Evolutionary conservation across 37 sponge, comb jelly and placozoan genomes (phyloP), one percentile per base, ranked within the genome.

Genomic region (Hexactinellida sp.): DNA sequence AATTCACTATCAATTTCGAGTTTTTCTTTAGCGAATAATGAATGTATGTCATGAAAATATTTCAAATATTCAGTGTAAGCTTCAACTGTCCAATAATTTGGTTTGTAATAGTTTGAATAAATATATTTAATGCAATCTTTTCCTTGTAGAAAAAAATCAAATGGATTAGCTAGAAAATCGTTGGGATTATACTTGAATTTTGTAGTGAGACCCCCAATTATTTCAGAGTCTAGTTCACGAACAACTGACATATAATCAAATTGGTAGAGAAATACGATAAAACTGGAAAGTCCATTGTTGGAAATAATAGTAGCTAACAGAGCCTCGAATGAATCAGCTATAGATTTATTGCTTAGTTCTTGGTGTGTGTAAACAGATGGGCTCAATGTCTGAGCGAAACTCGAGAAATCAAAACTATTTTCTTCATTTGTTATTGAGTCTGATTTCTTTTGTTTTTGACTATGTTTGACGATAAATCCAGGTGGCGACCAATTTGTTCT

Each of bases 71-170:
- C 34, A 23, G 3, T n/a, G 13, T n/a, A 63, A 1, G 30, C 13
- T n/a, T 63, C 76, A 3, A 25, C 5, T 21, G 1, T n/a, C 76
- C 76, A 63, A 28, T 63, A 63, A 63, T 63, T 63, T 25, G 76
- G 28, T 28, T 28, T 3, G 13, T 63, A 63, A 63, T 63, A 63
- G 32, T 63, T n/a, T 28, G 76, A n/a, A 63, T 63, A 63, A 10
- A 63, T 25, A 63, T 63, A 25, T 7, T 63, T 10, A 63, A 63
- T 25, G 5, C 76, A 63, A 25, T n/a, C 32, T 63, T n/a, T n/a
- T n/a, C 76, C 76, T 28, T 63, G 76, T 25, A 63, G 76, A 63
- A 21, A 63, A n/a, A 63, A 63, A 63, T 63, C 3, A 63, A 63
- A 63, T 25, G 76, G 76, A 28, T 63, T 63, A 21, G 3, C 76